These are phyloP conservation scores for Eubasilissa splendida DNA, from an alignment of 2,888 invertebrate genomes.

Conservation along the genomic window DNA sequence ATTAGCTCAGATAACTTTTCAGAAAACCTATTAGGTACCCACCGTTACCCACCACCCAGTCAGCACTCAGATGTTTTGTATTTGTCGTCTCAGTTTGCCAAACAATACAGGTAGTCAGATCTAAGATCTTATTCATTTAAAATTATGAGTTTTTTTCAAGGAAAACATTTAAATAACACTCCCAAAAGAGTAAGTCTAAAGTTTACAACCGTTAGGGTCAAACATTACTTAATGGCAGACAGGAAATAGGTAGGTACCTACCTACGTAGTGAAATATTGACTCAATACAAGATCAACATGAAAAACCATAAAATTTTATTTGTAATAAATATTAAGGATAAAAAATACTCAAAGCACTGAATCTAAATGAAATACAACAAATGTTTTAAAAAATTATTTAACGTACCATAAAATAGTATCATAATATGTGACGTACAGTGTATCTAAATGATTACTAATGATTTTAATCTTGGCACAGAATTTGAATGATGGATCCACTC, in stretches of 20 bases:
- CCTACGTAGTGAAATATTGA: not conserved
- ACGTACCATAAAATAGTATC: no score
- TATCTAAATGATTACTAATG: no score
- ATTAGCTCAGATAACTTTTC: conserved; percentile 4
- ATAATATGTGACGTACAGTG: no score
- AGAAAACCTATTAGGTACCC: conserved; percentile 2
- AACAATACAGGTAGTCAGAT: conserved; percentile 22
- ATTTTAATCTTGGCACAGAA: no score
- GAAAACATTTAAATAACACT: conserved; percentile 9
- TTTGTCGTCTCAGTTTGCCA: not conserved
- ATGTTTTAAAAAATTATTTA: no score
- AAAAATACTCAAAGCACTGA: no score
- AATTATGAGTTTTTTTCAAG: conserved; percentile 19
- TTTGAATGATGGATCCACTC: no score
- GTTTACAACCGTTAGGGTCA: conserved; percentile 20
- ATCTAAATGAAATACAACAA: no score
- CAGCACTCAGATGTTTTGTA: not conserved
- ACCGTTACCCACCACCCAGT: not conserved
- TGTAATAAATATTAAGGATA: no score
- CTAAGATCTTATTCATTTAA: not conserved
- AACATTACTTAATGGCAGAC: not conserved
- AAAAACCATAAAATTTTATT: no score
- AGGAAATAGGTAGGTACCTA: not conserved
- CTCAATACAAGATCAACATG: not conserved
- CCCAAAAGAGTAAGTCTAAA: conserved; percentile 1